Conservation (phyloP, 2,797 vertebrate genomes). For the Holocentrus rufus region DNA sequence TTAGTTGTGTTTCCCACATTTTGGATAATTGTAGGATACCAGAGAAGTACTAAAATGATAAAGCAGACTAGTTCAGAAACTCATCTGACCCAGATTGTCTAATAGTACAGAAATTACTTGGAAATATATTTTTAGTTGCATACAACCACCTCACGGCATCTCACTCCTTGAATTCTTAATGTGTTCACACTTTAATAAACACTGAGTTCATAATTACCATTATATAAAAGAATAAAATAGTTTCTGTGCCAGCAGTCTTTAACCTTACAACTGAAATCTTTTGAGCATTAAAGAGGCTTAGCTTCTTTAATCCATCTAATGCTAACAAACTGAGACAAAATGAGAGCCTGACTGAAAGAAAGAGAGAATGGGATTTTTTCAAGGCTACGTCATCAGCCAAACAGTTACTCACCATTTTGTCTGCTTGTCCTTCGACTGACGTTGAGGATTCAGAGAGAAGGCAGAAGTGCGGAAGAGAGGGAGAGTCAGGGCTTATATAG, state of each 20-base stretch:
- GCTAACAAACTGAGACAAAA: constrained; percentile 26
- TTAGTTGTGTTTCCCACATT: background rate
- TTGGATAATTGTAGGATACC: background rate
- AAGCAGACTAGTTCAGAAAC: constrained; percentile 16
- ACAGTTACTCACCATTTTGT: constrained; percentile 79
- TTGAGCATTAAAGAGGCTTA: constrained; percentile 9
- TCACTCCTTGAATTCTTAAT: background rate
- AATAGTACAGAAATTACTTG: constrained; percentile 8
- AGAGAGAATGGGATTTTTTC: constrained; percentile 28
- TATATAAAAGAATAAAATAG: background rate
- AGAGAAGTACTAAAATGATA: constrained; percentile 18
- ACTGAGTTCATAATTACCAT: background rate
- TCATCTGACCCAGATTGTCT: constrained; percentile 43
- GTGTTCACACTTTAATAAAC: constrained; percentile 5
- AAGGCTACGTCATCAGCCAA: constrained; percentile 55
- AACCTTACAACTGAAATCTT: constrained; percentile 6
- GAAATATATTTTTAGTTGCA: background rate
- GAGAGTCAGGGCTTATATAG: constrained; percentile 76
- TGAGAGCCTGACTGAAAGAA: background rate
- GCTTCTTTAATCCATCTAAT: constrained; percentile 13
- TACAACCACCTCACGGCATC: background rate
- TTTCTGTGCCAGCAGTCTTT: constrained; percentile 21
- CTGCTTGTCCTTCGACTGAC: constrained; percentile 78
- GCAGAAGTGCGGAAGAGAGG: constrained; percentile 70
- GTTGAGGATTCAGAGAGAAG: constrained; percentile 81